phyloP scores from a whole-genome alignment of 2,797 vertebrate species.

The Pristis pectinata region DNA sequence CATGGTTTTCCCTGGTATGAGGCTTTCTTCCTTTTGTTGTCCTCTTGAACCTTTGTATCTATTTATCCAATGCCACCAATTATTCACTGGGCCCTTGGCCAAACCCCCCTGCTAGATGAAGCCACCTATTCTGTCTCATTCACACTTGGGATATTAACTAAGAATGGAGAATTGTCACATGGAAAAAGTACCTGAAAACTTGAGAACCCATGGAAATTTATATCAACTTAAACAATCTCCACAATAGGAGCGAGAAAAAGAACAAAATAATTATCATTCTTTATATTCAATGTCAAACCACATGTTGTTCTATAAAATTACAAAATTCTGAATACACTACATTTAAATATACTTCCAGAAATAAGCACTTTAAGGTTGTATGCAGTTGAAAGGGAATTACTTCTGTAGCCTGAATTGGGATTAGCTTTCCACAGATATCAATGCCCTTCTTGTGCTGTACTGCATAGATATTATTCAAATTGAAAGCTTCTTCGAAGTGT shows the following conservation, averaged over 20 bases:
- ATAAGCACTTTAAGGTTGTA: neutral
- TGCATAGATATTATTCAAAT: neutral
- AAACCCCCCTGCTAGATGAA: neutral
- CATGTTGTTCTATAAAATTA: neutral
- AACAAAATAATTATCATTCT: neutral
- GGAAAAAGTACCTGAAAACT: neutral
- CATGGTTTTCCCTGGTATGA: neutral
- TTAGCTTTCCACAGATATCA: neutral
- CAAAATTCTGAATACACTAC: neutral
- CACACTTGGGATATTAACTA: neutral
- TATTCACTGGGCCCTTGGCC: neutral
- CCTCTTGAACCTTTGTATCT: neutral
- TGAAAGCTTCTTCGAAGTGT: neutral
- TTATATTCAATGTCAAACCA: neutral
- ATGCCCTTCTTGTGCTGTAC: neutral
- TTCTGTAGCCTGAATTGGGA: neutral
- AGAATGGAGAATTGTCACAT: neutral
- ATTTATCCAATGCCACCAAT: neutral
- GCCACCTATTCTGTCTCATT: neutral
- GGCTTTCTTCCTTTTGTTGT: neutral
- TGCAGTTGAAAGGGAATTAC: neutral
- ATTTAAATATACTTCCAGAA: neutral
- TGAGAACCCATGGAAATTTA: neutral
- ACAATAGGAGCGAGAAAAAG: neutral
- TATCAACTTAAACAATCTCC: neutral